Base-by-base conservation (phyloP, 2,888 invertebrate genomes). In the Euzetes globulus region DNA sequence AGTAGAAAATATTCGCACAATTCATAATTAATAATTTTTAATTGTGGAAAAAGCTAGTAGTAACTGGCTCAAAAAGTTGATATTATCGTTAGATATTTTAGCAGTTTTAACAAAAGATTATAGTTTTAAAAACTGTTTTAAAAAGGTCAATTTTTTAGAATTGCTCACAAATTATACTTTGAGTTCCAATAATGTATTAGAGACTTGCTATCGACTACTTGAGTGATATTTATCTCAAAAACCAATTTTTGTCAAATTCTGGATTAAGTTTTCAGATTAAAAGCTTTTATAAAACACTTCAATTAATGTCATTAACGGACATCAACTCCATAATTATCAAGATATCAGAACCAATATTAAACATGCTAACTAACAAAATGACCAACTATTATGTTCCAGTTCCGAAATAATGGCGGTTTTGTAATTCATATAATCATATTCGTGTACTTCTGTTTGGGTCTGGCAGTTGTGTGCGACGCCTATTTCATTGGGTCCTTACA, bases 401-500 rank as follows among this genome's bases (percentile, higher is more conserved):
- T 75, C 27, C 63, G 72, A 13, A 19, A 17, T 0, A 72, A 71
- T 29, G 94, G 94, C 74, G 91, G 89, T 0, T 87, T 92, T 79
- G 85, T 89, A 77, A 82, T 93, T 78, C 94, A 95, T 84, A 84
- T 94, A 0, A 80, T 91, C 79, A 86, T 91, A 78, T 90, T 91
- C 72, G 86, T 90, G 74, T 94, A 94, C 83, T 87, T 91, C 79
- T 94, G 94, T 81, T 85, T 90, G 58, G 84, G 91, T 45, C 85
- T 94, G 76, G 92, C 91, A 11, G 88, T 94, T 79, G 91, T 94
- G 13, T 92, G 95, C 84, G 94, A 95, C 82, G 92, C 92, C 82
- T 95, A 91, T 84, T 95, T 95, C 83, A 94, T 95, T 71, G 92
- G 94, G 9, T 90, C 93, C 45, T 90, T 95, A 78, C 92, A 91